phyloP scores from a whole-genome alignment of 2,797 vertebrate genomes.

The Crocodylus rhombifer region DNA sequence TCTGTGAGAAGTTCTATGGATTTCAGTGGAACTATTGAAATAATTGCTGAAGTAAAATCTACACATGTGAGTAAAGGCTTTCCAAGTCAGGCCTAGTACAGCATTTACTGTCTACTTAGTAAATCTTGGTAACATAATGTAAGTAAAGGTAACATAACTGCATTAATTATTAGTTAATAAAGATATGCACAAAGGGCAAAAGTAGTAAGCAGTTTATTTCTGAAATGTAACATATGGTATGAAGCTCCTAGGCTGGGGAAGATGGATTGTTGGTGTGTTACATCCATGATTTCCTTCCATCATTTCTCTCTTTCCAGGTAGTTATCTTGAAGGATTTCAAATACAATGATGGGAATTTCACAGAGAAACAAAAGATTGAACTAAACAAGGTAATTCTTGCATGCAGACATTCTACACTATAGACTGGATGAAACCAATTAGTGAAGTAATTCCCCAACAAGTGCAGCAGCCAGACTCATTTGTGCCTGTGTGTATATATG shows the following conservation, averaged over 20 bases:
- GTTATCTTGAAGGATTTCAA: constrained; percentile 94
- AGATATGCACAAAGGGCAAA: background rate
- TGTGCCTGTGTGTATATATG: background rate
- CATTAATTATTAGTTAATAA: background rate
- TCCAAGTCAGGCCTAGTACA: background rate
- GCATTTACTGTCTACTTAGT: background rate
- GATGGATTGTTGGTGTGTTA: background rate
- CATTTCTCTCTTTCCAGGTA: constrained; percentile 80
- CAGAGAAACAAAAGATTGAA: constrained; percentile 91
- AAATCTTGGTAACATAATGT: background rate
- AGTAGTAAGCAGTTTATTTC: background rate
- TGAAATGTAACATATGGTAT: background rate
- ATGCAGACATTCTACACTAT: background rate
- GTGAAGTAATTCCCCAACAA: background rate
- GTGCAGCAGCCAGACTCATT: background rate
- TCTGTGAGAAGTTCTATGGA: background rate
- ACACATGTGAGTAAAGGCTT: constrained; percentile 15
- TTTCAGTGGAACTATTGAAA: background rate
- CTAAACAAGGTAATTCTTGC: constrained; percentile 88
- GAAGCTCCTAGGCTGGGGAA: constrained; percentile 8
- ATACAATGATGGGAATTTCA: constrained; percentile 90
- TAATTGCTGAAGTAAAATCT: background rate
- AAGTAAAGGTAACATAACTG: background rate
- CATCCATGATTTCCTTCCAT: background rate
- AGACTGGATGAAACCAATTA: background rate